These are phyloP conservation scores for Cynaeus angustus DNA, from an alignment of 2,888 invertebrate genomes.

Conservation along the genomic window DNA sequence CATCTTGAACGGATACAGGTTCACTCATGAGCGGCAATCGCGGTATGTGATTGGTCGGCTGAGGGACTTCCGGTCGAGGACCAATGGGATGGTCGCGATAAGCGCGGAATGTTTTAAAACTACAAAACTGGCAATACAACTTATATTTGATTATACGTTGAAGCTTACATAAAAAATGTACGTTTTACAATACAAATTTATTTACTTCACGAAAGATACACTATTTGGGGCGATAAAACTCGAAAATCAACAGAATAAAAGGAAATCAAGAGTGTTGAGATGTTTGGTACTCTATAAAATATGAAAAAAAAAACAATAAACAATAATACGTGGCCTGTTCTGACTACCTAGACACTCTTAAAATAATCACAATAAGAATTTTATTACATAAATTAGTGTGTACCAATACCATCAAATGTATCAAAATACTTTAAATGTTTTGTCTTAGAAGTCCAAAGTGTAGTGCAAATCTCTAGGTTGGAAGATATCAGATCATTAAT, in stretches of 20 bases:
- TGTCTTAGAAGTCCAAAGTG: constrained; percentile 9
- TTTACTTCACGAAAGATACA: constrained; percentile 53
- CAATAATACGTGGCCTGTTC: constrained; percentile 45
- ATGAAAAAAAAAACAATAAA: constrained; percentile 37
- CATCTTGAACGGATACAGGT: constrained; percentile 70
- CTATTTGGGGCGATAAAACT: constrained; percentile 44
- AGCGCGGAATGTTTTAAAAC: constrained; percentile 5
- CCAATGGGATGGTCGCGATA: background rate
- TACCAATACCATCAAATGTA: constrained; percentile 52
- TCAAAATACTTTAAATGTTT: constrained; percentile 41
- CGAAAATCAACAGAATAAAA: constrained; percentile 40
- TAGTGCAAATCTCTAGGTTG: constrained; percentile 43
- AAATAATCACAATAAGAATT: constrained; percentile 57
- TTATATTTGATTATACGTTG: constrained; percentile 60
- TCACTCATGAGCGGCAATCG: constrained; percentile 15
- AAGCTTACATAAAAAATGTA: constrained; percentile 62
- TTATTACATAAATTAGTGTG: constrained; percentile 57
- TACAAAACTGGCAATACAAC: constrained; percentile 29
- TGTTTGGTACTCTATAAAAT: constrained; percentile 33
- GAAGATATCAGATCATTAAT: constrained; percentile 55
- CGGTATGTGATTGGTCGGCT: constrained; percentile 40
- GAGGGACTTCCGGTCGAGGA: constrained; percentile 24
- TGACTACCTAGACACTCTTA: constrained; percentile 50
- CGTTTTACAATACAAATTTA: constrained; percentile 56
- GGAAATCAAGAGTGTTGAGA: constrained; percentile 3